Percentiles rank a stretch among this genome's conserved stretches.
phyloP scores from a whole-genome alignment of 1,140 invertebrate genomes.

The Halictus rubicundus region DNA sequence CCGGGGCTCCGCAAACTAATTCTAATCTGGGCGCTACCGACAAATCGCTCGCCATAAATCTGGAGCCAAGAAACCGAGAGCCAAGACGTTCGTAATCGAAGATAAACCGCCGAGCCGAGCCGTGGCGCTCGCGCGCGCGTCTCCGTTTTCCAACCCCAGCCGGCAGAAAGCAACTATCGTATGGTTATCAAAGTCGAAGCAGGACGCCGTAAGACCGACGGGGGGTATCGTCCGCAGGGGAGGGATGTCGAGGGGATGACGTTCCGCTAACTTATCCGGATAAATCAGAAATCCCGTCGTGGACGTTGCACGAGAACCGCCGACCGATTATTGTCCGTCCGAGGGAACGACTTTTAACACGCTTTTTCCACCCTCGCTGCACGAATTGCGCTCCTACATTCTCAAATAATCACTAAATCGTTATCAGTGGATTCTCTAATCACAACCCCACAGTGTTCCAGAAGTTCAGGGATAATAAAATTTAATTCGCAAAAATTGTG shows the following conservation, averaged over 20 bases:
- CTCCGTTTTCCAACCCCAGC: conserved; percentile 27
- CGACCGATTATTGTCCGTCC: background rate
- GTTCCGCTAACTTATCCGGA: conserved; percentile 65
- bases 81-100: conserved; percentile 75
- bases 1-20: conserved; percentile 73
- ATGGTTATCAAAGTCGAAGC: conserved; percentile 64
- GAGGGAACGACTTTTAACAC: background rate
- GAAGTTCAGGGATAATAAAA: no score
- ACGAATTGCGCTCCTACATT: background rate
- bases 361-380: conserved; percentile 25
- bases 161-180: conserved; percentile 65
- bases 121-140: background rate
- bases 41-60: conserved; percentile 80
- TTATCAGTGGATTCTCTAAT: no score
- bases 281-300: conserved; percentile 67
- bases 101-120: conserved; percentile 68
- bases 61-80: conserved; percentile 68
- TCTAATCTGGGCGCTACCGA: conserved; percentile 77
- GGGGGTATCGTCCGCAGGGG: conserved; percentile 54
- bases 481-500: no score
- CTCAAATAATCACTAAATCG: no score
- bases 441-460: no score
- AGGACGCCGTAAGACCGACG: conserved; percentile 47
- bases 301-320: conserved; percentile 52
- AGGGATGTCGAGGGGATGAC: conserved; percentile 62